Evolutionary conservation across 2,113 vertebrate species (phyloP).

Genomic region (Dipodomys merriami): DNA sequence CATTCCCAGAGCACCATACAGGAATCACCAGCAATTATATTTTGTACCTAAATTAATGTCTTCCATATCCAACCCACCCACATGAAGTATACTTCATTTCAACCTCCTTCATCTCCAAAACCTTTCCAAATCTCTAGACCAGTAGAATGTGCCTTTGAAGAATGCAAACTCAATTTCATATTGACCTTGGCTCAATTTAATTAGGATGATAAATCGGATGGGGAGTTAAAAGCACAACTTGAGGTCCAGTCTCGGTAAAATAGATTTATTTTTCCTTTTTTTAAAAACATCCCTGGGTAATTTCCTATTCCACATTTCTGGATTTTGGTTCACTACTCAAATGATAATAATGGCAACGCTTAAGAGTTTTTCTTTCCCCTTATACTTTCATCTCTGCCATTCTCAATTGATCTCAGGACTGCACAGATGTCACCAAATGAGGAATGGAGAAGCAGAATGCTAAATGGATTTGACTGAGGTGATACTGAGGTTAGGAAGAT

Average conservation of each 20-base stretch:
- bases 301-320: conserved; percentile 43
- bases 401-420: not conserved
- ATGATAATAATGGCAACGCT: not conserved
- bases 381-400: not conserved
- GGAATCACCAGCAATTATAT: conserved; percentile 38
- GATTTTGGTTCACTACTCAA: conserved; percentile 35
- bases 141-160: conserved; percentile 5
- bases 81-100: not conserved
- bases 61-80: not conserved
- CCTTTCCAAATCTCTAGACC: not conserved
- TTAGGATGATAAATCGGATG: conserved; percentile 66
- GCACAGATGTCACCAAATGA: not conserved
- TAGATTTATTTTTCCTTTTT: conserved; percentile 16
- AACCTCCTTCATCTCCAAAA: not conserved
- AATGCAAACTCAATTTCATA: conserved; percentile 61
- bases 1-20: not conserved
- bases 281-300: conserved; percentile 9
- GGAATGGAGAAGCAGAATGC: not conserved
- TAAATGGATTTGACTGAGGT: not conserved
- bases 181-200: conserved; percentile 71
- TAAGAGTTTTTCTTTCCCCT: not conserved
- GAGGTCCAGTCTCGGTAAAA: conserved; percentile 46
- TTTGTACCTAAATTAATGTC: not conserved
- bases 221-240: conserved; percentile 70
- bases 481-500: rapidly evolving